Percentiles rank a stretch among this genome's conserved stretches.
These are phyloP conservation scores for Diadophis punctatus DNA, from an alignment of 2,113 vertebrate genomes.

Conservation along the genomic window DNA sequence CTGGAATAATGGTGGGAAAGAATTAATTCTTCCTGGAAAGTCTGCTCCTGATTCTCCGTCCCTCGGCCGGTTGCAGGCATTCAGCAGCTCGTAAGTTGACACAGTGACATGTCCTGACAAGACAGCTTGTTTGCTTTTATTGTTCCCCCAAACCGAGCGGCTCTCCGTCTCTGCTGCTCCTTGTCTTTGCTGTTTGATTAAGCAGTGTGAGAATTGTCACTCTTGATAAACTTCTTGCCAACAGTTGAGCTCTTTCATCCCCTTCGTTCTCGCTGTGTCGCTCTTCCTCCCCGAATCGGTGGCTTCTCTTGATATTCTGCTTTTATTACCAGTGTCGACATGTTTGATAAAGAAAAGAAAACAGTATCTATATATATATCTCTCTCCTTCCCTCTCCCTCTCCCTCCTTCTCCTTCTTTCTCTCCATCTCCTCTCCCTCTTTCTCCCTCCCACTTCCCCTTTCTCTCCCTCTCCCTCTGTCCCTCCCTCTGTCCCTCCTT, in stretches of 20 bases:
- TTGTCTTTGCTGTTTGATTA: conserved; percentile 74
- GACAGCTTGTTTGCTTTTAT: conserved; percentile 69
- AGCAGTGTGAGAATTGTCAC: conserved; percentile 73
- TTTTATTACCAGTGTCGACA: conserved; percentile 30
- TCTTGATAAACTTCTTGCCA: conserved; percentile 72
- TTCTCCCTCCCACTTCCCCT: too few species aligned
- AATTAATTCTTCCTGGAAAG: background rate
- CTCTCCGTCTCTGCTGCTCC: conserved; percentile 58
- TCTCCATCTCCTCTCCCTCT: too few species aligned
- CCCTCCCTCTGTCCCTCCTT: accelerated
- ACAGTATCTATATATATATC: background rate
- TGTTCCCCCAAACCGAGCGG: conserved; percentile 53
- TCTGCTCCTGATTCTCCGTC: background rate
- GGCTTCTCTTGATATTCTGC: conserved; percentile 44
- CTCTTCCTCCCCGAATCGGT: conserved; percentile 49
- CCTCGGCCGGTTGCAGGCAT: conserved; percentile 35
- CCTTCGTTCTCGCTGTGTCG: conserved; percentile 62
- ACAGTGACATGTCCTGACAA: conserved; percentile 62
- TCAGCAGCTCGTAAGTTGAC: conserved; percentile 56
- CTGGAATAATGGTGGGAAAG: background rate
- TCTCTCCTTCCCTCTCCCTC: background rate
- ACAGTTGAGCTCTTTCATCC: conserved; percentile 69
- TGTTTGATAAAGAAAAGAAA: background rate
- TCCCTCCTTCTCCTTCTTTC: accelerated
- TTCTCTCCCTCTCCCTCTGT: accelerated